Evolutionary conservation across 2,888 invertebrate species (phyloP).

Genomic region (Crepidodera aurea): DNA sequence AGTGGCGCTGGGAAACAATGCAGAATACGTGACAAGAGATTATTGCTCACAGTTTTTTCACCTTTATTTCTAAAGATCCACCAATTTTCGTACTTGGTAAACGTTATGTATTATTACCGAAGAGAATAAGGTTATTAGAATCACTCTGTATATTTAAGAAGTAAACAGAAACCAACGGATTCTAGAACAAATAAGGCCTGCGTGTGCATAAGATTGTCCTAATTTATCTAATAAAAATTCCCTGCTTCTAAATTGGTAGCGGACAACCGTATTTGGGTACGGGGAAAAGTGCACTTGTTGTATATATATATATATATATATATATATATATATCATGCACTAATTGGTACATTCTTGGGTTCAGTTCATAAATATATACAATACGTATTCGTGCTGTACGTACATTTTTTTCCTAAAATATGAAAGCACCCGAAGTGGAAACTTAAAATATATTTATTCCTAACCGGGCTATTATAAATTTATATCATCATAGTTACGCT

Average conservation of each 20-base stretch:
- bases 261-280: conserved; percentile 28
- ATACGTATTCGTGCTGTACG: conserved; percentile 19
- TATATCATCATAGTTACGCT: too few relatives aligned
- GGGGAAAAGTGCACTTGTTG: conserved; percentile 32
- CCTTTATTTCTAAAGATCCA: too few relatives aligned
- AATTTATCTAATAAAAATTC: conserved; percentile 34
- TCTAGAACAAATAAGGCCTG: conserved; percentile 33
- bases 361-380: conserved; percentile 19
- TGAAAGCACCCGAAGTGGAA: too few relatives aligned
- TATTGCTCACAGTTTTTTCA: too few relatives aligned
- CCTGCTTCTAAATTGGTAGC: conserved; percentile 36
- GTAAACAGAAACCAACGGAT: conserved; percentile 3
- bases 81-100: too few relatives aligned
- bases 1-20: too few relatives aligned
- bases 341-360: conserved; percentile 28
- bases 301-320: conserved; percentile 10
- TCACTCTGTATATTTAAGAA: not conserved
- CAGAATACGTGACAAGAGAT: too few relatives aligned
- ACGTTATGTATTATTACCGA: too few relatives aligned
- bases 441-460: too few relatives aligned
- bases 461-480: too few relatives aligned
- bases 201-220: conserved; percentile 27
- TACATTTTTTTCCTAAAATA: conserved; percentile 1
- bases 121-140: too few relatives aligned
- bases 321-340: conserved; percentile 20